phyloP scores from a whole-genome alignment of 2,888 invertebrate species.

The Mantis religiosa region DNA sequence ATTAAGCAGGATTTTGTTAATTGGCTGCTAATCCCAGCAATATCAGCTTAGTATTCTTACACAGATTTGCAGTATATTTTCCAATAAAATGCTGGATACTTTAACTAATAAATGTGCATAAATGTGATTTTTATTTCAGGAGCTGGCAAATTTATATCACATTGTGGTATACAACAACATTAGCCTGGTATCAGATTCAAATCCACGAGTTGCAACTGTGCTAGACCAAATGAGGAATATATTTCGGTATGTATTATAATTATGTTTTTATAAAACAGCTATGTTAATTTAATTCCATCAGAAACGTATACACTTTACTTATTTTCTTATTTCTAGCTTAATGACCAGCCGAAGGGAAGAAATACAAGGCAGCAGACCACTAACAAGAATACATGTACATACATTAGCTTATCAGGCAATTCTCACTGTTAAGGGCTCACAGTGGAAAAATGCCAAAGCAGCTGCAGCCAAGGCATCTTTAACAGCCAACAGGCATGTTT shows the following conservation, averaged over 20 bases:
- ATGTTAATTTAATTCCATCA: neutral
- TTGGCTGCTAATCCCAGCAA: too few relatives aligned
- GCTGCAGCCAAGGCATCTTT: slow-evolving; percentile 80
- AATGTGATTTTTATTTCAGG: slow-evolving; percentile 40
- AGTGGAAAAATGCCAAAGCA: slow-evolving; percentile 73
- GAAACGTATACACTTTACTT: neutral
- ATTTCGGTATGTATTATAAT: slow-evolving; percentile 43
- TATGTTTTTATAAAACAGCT: neutral
- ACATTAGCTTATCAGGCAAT: slow-evolving; percentile 85
- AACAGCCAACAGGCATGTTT: slow-evolving; percentile 78
- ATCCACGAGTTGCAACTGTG: slow-evolving; percentile 73
- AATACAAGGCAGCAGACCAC: slow-evolving; percentile 49
- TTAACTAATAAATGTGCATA: too few relatives aligned
- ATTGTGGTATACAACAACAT: slow-evolving; percentile 66
- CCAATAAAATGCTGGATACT: neutral
- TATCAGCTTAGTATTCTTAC: neutral
- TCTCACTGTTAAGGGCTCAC: slow-evolving; percentile 60
- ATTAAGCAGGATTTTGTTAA: too few relatives aligned
- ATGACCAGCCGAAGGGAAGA: slow-evolving; percentile 48
- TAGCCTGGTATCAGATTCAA: slow-evolving; percentile 69
- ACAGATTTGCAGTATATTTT: neutral
- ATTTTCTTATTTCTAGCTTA: slow-evolving; percentile 40
- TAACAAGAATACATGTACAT: slow-evolving; percentile 78
- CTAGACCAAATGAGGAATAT: slow-evolving; percentile 77
- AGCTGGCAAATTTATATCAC: slow-evolving; percentile 70